phyloP scores from a whole-genome alignment of 2,797 vertebrate species.

The Natrix natrix region DNA sequence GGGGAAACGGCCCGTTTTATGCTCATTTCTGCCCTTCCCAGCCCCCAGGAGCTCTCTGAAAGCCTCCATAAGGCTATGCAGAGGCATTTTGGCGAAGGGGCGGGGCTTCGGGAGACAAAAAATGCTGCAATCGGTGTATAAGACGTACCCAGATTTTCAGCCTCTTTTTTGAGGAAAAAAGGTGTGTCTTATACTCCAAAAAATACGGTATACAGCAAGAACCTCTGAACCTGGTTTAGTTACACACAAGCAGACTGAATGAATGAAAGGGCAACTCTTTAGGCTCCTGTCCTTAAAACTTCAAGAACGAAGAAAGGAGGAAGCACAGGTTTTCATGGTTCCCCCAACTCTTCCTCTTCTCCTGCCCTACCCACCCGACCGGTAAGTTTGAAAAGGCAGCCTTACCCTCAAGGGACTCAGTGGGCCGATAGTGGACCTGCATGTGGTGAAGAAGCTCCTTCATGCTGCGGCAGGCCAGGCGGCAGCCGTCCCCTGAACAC shows the following conservation, averaged over 20 bases:
- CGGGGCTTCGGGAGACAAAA: too few relatives aligned
- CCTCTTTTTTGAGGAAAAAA: too few relatives aligned
- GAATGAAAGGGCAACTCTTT: neutral
- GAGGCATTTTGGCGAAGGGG: too few relatives aligned
- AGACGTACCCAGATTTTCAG: too few relatives aligned
- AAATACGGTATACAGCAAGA: too few relatives aligned
- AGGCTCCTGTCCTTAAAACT: neutral
- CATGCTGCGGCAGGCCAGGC: conserved; percentile 77
- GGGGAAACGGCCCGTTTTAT: too few relatives aligned
- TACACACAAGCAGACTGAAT: neutral
- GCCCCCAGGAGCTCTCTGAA: too few relatives aligned
- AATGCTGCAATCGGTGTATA: too few relatives aligned
- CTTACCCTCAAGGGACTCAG: conserved; percentile 87
- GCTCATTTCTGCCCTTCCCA: too few relatives aligned
- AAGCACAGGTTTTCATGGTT: neutral
- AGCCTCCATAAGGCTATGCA: too few relatives aligned
- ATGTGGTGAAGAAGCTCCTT: conserved; percentile 80
- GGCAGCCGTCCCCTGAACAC: conserved; percentile 86
- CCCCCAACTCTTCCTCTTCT: fast-evolving
- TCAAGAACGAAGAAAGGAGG: neutral
- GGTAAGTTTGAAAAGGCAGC: fast-evolving
- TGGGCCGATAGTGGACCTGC: conserved; percentile 81
- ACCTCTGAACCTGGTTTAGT: neutral
- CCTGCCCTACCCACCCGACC: neutral
- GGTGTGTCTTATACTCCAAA: too few relatives aligned